Evolutionary conservation across 2,888 invertebrate genomes (phyloP), one percentile per base, ranked within the genome.

Genomic region (Hirtodrosophila trivittata): DNA sequence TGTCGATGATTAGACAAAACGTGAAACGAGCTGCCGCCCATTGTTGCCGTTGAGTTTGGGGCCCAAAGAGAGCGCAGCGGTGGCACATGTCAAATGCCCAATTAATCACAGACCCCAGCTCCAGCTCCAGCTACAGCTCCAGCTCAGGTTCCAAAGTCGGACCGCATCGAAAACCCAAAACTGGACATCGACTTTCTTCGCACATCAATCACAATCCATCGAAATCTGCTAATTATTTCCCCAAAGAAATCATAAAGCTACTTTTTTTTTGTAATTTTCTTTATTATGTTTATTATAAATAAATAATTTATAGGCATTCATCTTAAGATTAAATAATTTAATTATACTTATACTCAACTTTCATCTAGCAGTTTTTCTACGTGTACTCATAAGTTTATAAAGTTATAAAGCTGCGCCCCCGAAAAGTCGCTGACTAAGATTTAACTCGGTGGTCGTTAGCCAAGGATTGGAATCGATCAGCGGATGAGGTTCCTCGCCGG

Each of bases 401-500:
- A 12, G 2, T 13, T 30, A 55, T 83, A 84, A 86, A 86, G 86
- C 81, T 83, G 82, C 82, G 73, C 59, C 58, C 67, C 66, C 64
- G 43, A 41, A 74, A 80, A 80, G 82, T 54, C 73, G 85, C 82
- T 83, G 82, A 86, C 82, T 83, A 83, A 86, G 73, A 55, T 51
- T 60, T 66, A 68, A 56, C 56, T 66, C 82, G 87, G 85, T 83
- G 85, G 86, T 81, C 64, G 42, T 66, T 67, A 41, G 54, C 58
- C 59, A 35, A 21, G 39, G 32, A 9, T 37, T 35, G 13, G 12
- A 42, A 21, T 42, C 41, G 25, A 30, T 73, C 43, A 86, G 50
- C 73, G 82, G 35, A 69, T 67, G 6, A 84, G 37, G 18, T 71
- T 75, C 46, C 84, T 71, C 57, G 77, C 54, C 10, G 87, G 70